phyloP scores from a whole-genome alignment of 2,888 invertebrate species.

The Polymixis lichenea region DNA sequence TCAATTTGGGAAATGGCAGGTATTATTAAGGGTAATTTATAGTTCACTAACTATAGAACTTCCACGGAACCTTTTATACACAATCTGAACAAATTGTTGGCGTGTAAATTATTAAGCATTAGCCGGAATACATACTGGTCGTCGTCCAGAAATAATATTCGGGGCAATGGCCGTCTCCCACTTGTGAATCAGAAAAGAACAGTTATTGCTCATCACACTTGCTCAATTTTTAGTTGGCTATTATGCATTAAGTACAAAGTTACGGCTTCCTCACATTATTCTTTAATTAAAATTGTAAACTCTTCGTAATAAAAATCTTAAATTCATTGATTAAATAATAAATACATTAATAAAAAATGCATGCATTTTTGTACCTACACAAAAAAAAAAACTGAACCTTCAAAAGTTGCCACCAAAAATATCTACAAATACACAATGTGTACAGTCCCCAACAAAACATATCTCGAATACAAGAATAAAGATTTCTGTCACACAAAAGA shows the following conservation, averaged over 20 bases:
- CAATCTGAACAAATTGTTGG: neutral
- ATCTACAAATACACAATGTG: conserved; percentile 16
- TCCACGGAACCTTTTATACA: neutral
- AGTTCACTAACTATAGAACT: neutral
- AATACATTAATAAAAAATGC: neutral
- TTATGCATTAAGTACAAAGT: neutral
- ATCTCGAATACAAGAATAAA: conserved; percentile 64
- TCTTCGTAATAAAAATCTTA: too few species aligned
- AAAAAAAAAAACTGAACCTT: neutral
- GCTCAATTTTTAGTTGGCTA: neutral
- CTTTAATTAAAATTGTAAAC: neutral
- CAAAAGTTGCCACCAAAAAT: neutral
- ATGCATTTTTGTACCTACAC: neutral
- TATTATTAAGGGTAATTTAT: neutral
- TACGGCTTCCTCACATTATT: neutral
- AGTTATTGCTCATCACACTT: neutral
- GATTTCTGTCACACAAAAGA: conserved; percentile 68
- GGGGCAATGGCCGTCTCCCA: neutral
- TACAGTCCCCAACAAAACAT: conserved; percentile 41
- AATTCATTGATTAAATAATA: neutral
- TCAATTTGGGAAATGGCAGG: neutral
- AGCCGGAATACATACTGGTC: neutral
- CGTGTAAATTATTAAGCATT: neutral
- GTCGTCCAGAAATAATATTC: neutral
- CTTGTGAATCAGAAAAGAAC: neutral